phyloP scores from a whole-genome alignment of 2,888 invertebrate species.

The Campoplex nolae region DNA sequence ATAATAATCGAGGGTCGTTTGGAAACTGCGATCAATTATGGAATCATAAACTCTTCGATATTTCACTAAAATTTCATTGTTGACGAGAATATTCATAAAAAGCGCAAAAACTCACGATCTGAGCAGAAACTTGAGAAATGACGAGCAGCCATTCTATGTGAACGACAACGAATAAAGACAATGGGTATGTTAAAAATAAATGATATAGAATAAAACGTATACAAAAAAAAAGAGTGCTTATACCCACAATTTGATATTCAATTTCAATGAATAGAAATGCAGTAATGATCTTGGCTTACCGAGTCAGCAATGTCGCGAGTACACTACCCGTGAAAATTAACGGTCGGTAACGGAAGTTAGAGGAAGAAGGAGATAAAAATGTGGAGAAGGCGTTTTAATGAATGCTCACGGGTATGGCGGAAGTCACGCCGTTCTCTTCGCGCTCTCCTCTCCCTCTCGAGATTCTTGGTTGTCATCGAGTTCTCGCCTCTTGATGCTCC shows the following conservation, averaged over 20 bases:
- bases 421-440: slow-evolving; percentile 70
- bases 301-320: slow-evolving; percentile 31
- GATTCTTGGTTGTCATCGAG: slow-evolving; percentile 49
- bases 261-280: slow-evolving; percentile 5
- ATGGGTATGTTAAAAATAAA: not conserved
- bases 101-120: not conserved
- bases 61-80: not conserved
- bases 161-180: not conserved
- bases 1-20: too few species aligned
- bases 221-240: not conserved
- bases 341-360: slow-evolving; percentile 57
- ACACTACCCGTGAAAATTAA: slow-evolving; percentile 34
- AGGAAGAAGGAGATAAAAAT: slow-evolving; percentile 36
- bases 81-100: not conserved
- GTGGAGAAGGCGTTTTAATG: slow-evolving; percentile 61
- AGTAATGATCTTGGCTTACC: not conserved
- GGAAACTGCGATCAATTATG: not conserved
- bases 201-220: not conserved
- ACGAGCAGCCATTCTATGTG: not conserved
- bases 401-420: slow-evolving; percentile 64
- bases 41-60: not conserved
- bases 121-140: not conserved
- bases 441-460: slow-evolving; percentile 25
- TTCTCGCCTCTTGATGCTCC: slow-evolving; percentile 41
- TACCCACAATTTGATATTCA: slow-evolving; percentile 17